Base-by-base conservation (phyloP, 2,797 vertebrate genomes). In the Mionectes olivaceus region DNA sequence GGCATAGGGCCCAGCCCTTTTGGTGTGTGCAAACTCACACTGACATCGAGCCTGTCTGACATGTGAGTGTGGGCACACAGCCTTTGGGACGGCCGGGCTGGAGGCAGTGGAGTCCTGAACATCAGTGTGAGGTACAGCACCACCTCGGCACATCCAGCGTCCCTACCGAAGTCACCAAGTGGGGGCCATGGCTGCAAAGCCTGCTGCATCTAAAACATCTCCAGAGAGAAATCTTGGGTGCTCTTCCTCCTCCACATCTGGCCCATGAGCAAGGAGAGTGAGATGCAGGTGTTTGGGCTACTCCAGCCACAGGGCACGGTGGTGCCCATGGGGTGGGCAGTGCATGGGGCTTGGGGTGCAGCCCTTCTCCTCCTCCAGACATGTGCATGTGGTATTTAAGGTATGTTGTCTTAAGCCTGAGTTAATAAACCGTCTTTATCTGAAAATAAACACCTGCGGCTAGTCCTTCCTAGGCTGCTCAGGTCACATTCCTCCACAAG, bases 401-500 rank as follows among this genome's bases (percentile, higher is more conserved):
- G 27, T 33, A 77, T 63, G 39, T 44, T 87, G 67, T 80, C 10
- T 5, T 55, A 13, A 21, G 32, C 22, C 39, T 83, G 69, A 52
- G 35, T 69, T 77, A 67, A 67, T 84, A 68, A 93, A 64, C 35
- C 10, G 16, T 89, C 80, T 84, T 67, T 32, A 74, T 93, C 68
- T 91, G 89, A 79, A 95, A 88, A 82, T 27, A 60, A 93, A 68
- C 87, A 94, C 94, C 90, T 95, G 93, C 39, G 5, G 91, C 74
- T 84, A 59, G 85, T 65, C 46, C 63, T 91, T 95, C 74, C 61
- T 52, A 63, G 96, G 93, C 96, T 69, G 75, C 67, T 97, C 82
- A 61, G 96, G 96, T 96, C 97, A 91, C 97, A 94, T 97, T 97
- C 95, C 91, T 97, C 93, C 93, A 30, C 83, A 84, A 93, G 80